phyloP scores from a whole-genome alignment of 2,113 vertebrate species.

The Cyprinus carpio region DNA sequence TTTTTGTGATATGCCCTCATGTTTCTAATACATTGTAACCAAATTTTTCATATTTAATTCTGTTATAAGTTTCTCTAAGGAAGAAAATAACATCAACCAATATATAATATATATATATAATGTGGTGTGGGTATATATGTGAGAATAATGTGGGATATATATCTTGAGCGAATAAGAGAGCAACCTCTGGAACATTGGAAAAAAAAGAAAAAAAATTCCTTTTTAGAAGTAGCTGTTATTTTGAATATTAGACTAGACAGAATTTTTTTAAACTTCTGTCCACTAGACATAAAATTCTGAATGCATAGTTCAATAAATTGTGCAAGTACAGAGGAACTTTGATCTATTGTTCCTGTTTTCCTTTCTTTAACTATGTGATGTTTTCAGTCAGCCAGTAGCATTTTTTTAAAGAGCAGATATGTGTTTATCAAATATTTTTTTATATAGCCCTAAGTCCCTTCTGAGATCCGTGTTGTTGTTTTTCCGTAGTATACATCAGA shows the following conservation, averaged over 20 bases:
- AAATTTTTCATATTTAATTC: not conserved
- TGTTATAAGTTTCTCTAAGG: not conserved
- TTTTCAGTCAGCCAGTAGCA: not conserved
- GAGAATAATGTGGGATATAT: not conserved
- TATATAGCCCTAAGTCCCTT: not conserved
- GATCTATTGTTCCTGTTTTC: slow-evolving; percentile 50
- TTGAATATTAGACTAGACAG: not conserved
- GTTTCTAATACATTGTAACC: not conserved
- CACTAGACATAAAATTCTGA: not conserved
- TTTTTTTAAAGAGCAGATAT: not conserved
- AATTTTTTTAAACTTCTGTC: not conserved
- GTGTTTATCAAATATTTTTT: not conserved
- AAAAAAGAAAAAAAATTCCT: not conserved
- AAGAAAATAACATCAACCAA: not conserved
- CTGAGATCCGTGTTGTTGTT: not conserved
- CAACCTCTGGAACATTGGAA: no score
- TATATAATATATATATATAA: no score
- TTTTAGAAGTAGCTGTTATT: not conserved
- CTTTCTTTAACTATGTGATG: slow-evolving; percentile 10
- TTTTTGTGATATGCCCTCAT: not conserved
- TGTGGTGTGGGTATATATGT: not conserved
- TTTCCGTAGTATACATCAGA: not conserved
- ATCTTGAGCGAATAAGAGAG: not conserved
- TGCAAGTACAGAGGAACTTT: slow-evolving; percentile 46
- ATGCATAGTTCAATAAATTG: slow-evolving; percentile 15